Conservation (phyloP, 2,113 vertebrate genomes). For the Glaucidium brasilianum region DNA sequence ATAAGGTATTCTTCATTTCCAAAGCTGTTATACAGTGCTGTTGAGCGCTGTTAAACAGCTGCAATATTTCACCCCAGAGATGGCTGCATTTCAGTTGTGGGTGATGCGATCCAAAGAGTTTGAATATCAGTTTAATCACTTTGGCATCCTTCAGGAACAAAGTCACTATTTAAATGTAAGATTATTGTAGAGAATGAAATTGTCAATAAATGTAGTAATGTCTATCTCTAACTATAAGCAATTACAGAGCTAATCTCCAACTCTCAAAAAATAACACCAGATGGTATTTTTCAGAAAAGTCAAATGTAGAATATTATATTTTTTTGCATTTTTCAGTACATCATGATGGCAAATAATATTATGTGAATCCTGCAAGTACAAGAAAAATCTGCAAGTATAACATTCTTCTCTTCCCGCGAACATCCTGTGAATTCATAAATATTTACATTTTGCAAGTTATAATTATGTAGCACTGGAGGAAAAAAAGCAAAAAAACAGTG, state of each 20-base stretch:
- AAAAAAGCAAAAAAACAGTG: conserved; percentile 23
- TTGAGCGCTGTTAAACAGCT: conserved; percentile 45
- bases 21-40: neutral
- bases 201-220: conserved; percentile 65
- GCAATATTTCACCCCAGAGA: conserved; percentile 58
- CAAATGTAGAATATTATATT: conserved; percentile 70
- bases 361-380: conserved; percentile 73
- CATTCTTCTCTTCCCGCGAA: conserved; percentile 74
- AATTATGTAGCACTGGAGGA: conserved; percentile 76
- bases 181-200: conserved; percentile 61
- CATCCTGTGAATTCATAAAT: conserved; percentile 84
- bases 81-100: conserved; percentile 29
- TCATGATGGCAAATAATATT: conserved; percentile 74
- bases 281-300: conserved; percentile 77
- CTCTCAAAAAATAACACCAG: conserved; percentile 71
- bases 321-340: conserved; percentile 69
- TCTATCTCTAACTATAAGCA: conserved; percentile 68
- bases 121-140: conserved; percentile 62
- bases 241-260: conserved; percentile 69
- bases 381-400: conserved; percentile 79
- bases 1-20: conserved; percentile 11
- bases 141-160: conserved; percentile 59
- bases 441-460: conserved; percentile 83
- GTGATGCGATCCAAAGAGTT: conserved; percentile 44
- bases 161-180: conserved; percentile 56